Base-by-base conservation (phyloP, 2,113 vertebrate species). In the Martes martes region DNA sequence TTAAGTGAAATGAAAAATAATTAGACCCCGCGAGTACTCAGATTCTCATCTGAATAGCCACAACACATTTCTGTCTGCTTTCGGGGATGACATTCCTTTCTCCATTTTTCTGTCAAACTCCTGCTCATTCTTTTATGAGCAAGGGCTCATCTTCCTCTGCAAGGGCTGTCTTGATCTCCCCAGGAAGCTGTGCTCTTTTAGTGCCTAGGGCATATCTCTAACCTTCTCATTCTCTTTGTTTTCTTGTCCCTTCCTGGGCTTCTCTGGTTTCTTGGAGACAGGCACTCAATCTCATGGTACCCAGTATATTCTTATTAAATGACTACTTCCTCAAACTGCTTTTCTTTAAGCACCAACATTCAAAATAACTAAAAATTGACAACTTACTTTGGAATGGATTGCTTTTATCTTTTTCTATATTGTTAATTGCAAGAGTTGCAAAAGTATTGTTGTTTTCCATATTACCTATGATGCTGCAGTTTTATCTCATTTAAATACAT, bases 1-100 rank as follows among this genome's bases (percentile, higher is more conserved):
- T 93, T 91, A 71, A 84, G 26, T 81, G 71, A 78, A 81, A 91
- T 71, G 80, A 94, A 45, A 96, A 93, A 94, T 89, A 67, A 94
- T 91, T 67, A 89, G 78, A 71, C 65, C 86, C 78, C 0, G 1
- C 28, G 73, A 95, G 71, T 78, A 71, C 71, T 85, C 45, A 26
- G 2, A 50, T 86, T 95, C 50, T 95, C 42, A 57, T 71, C 31
- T 45, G 82, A 94, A 88, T 85, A 39, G 28, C 23, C 36, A 52
- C 42, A 55, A 14, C 0, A 11, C 28, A 7, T 55, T 88, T 95
- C 86, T 96, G 8, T 76, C 81, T 87, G 0, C 36, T 92, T 92
- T 50, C 36, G 42, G 61, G 15, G 1, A 6, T 84, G 63, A 67
- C 2, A 50, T 61, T 90, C 26, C 78, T 96, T 89, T 71, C 36